Conservation (phyloP, 2,113 vertebrate species). For the Ornithorhynchus anatinus region DNA sequence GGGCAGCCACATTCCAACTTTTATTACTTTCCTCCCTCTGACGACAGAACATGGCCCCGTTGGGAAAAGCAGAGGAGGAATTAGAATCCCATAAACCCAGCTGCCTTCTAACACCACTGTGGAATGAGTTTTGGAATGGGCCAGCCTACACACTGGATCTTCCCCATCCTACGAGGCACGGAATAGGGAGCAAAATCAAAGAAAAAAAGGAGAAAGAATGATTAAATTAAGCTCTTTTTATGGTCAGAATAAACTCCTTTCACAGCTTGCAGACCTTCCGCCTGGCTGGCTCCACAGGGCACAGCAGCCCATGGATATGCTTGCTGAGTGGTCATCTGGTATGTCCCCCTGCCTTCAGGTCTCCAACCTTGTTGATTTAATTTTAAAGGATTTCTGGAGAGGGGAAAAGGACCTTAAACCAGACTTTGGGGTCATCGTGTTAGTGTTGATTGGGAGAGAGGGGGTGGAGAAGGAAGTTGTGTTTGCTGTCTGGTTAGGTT, state of each 20-base stretch:
- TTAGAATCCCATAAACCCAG: conserved; percentile 38
- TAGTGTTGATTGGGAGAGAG: too few species aligned
- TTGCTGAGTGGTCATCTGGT: neutral
- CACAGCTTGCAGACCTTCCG: too few species aligned
- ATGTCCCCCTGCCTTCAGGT: neutral
- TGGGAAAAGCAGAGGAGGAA: conserved; percentile 20
- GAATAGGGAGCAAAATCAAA: neutral
- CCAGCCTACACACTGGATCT: conserved; percentile 32
- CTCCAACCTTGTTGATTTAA: too few species aligned
- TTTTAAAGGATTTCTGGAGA: too few species aligned
- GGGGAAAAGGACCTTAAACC: too few species aligned
- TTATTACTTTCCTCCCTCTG: neutral
- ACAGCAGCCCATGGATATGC: conserved; percentile 45
- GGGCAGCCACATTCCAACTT: neutral
- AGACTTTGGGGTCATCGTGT: too few species aligned
- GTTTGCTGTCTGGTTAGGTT: too few species aligned
- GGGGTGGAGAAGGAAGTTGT: too few species aligned
- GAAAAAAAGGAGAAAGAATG: conserved; percentile 38
- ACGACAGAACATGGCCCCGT: neutral
- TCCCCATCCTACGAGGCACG: conserved; percentile 10
- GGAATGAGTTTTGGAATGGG: conserved; percentile 44
- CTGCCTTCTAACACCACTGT: conserved; percentile 35
- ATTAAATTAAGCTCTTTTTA: conserved; percentile 43
- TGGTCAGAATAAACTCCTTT: conserved; percentile 47
- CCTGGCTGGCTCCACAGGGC: conserved; percentile 13